A percentile compares a stretch with the other conserved stretches of the same genome.
These are phyloP conservation scores for Tenthredo amoena DNA, from an alignment of 2,888 invertebrate species.

Conservation along the genomic window DNA sequence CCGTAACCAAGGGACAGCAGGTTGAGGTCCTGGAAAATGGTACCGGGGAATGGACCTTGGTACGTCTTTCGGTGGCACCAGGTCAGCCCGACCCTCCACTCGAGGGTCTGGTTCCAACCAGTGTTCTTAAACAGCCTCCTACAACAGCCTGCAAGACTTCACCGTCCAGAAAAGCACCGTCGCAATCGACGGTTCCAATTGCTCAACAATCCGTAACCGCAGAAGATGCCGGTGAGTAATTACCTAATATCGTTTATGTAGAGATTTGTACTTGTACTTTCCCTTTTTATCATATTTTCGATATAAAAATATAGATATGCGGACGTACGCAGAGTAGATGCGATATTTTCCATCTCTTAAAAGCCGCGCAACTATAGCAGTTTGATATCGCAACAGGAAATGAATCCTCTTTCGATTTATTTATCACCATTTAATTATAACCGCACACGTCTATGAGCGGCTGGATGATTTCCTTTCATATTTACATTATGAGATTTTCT, in stretches of 20 bases:
- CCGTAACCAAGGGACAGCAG: conserved; percentile 94
- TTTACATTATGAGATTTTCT: background rate
- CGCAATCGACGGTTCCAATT: conserved; percentile 56
- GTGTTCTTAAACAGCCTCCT: conserved; percentile 89
- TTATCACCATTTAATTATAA: background rate
- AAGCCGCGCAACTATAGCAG: background rate
- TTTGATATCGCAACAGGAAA: conserved; percentile 7
- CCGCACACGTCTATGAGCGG: background rate
- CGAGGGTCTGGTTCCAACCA: conserved; percentile 90
- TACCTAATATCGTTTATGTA: background rate
- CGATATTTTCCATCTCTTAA: background rate
- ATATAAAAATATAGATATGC: background rate
- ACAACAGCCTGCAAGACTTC: conserved; percentile 80
- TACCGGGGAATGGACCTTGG: conserved; percentile 80
- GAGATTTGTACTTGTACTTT: background rate
- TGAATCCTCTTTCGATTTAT: background rate
- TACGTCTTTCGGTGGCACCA: conserved; percentile 79
- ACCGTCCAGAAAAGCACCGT: conserved; percentile 79
- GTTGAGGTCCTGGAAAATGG: conserved; percentile 94
- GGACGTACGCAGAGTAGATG: background rate
- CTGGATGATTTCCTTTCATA: background rate
- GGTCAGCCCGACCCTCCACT: conserved; percentile 81
- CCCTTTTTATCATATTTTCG: background rate
- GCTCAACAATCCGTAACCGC: conserved; percentile 70
- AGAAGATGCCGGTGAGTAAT: conserved; percentile 77